Percentiles rank a stretch among this genome's conserved stretches.
Conservation (phyloP, 2,113 vertebrate species). For the Sciurus niger region DNA sequence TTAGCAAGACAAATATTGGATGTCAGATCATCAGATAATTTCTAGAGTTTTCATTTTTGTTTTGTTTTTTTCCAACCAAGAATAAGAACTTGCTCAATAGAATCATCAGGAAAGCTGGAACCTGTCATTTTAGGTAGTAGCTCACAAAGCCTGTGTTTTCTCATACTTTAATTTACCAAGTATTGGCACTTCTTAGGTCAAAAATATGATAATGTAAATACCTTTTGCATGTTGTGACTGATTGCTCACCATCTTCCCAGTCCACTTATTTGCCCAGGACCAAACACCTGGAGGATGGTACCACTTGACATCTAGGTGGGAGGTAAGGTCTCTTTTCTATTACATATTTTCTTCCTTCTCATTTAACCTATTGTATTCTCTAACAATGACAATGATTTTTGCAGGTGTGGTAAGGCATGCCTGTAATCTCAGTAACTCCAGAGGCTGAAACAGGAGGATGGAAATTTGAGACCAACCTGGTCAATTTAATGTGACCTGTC, state of each 20-base stretch:
- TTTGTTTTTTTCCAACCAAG: background rate
- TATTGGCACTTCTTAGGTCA: background rate
- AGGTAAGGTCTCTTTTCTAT: background rate
- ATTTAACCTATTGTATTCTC: background rate
- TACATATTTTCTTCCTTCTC: background rate
- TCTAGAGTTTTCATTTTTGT: background rate
- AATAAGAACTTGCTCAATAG: background rate
- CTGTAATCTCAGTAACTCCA: no score
- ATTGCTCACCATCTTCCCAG: background rate
- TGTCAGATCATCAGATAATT: background rate
- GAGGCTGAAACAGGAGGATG: no score
- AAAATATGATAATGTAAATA: background rate
- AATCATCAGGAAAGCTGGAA: background rate
- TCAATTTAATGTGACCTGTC: no score
- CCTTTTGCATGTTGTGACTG: background rate
- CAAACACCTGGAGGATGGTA: background rate
- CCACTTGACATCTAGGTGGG: background rate
- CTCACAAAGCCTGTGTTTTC: constrained; percentile 17
- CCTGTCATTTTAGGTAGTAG: background rate
- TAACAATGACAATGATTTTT: background rate
- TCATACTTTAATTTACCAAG: constrained; percentile 3
- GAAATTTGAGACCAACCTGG: no score
- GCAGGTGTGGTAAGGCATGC: no score
- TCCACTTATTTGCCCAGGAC: background rate
- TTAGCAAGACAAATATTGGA: background rate